Base-by-base conservation (phyloP, 2,113 vertebrate genomes). In the Athene noctua region DNA sequence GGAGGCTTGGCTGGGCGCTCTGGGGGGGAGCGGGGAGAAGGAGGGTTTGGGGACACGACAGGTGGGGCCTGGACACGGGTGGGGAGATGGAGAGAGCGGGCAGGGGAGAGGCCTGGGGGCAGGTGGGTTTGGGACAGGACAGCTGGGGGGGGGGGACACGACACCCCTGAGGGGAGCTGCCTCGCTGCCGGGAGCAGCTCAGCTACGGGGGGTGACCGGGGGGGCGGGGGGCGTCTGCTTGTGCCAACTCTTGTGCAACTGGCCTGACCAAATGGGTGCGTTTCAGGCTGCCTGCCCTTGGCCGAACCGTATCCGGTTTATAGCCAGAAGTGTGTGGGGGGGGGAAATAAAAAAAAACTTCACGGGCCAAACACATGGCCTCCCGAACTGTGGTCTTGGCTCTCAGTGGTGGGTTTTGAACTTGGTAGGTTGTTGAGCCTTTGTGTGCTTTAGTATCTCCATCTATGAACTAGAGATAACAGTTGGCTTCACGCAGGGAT, bases 391-490 rank as follows among this genome's bases (percentile, higher is more conserved):
- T 80, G 20, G 18, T 47, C 55, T 90, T 77, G 86, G 68, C 82
- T 90, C 58, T 71, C 59, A 9, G 80, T 23, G 38, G 54, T 87
- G 70, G 80, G 88, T 83, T 89, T 92, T 94, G 86, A 93, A 91
- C 83, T 92, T 92, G 51, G 75, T 78, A 58, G 72, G 94, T 78
- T 77, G 59, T 66, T 59, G 79, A 86, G 55, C 80, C 63, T 86
- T 88, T 94, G 67, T 92, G 80, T 85, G 93, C 83, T 89, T 85
- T 75, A 57, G 52, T 92, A 81, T 96, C 94, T 90, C 83, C 40
- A 34, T 79, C 92, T 94, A 89, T 1, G 74, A 87, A 65, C 80
- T 85, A 6, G 52, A 91, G 96, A 81, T 93, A 96, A 94, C 80
- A 90, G 63, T 75, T 91, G 94, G 92, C 70, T 90, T 88, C 80